Evolutionary conservation across 2,888 invertebrate species (phyloP), one percentile per base, ranked within the genome.

Genomic region (Hirtodrosophila alboralis): DNA sequence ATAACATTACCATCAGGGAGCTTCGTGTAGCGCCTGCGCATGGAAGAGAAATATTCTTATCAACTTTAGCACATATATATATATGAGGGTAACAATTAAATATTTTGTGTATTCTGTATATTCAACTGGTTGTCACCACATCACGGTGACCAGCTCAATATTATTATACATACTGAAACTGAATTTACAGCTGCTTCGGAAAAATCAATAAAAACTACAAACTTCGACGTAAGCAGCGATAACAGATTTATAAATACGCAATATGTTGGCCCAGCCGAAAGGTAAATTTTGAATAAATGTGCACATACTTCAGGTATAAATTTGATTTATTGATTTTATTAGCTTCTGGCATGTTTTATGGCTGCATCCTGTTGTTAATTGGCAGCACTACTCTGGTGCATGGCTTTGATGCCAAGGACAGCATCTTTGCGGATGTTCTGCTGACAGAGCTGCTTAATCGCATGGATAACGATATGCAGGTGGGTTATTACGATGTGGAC

Each of bases 361-460:
- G 52, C 13, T 41, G 54, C 16, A 9, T 77, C 1, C 14, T 60
- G 21, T 34, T 81, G 33, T 18, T 81, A 14, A 8, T 51, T 2
- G 37, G 65, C 14, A 31, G 51, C n/a, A 27, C 36, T 12, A 7
- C 12, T 3, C 63, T 43, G 4, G 66, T 54, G 8, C 33, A 63
- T 10, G 63, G 47, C 3, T 80, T 56, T 21, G 83, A 84, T 21
- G 62, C 87, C 0, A 91, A 94, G 91, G 94, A 94, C 12, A 93
- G 92, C 83, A 92, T 93, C 63, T 91, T 95, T 78, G 93, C 94
- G 44, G 95, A 95, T 85, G 93, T 93, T 57, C 91, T 96, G 63
- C 91, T 96, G 56, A 94, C 95, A 65, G 95, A 96, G 86, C 92
- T 96, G 23, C 93, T 96, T 43, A 95, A 94, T 87, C 93, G 94